Base-by-base conservation (phyloP, 2,888 invertebrate species). In the Parasteatoda lunata region DNA sequence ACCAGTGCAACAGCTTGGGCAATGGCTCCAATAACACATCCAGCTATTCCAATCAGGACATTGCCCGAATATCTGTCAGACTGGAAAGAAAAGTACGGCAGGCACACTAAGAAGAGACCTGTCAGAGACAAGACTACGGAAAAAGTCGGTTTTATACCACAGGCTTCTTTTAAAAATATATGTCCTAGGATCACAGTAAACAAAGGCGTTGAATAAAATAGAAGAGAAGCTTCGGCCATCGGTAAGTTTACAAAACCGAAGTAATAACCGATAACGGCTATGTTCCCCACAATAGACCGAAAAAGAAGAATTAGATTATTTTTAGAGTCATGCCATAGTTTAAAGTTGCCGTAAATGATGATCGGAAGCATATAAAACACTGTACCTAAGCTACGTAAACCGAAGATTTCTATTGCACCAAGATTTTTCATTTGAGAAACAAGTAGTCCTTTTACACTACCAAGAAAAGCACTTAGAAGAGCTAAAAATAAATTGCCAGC, bases 201-300 rank as follows among this genome's bases (percentile, higher is more conserved):
- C 4, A 88, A 48, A 3, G 88, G 88, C 9, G 80, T 77, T 8
- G 84, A 84, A 64, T 84, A 88, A 49, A 88, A 88, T 47, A 88
- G 64, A 5, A 88, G 30, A 11, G 88, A 88, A 5, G 88, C 88
- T 47, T 84, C 84, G 5, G 80, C 84, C 11, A 88, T 77, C 0
- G 88, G 84, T 7, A 88, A 49, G 68, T 84, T 75, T 11, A 79
- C 77, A 52, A 88, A 88, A 6, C 88, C 88, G 48, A 70, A 81
- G 64, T 88, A 88, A 51, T 88, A 88, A 0, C 88, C 80, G 45
- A 65, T 75, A 11, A 88, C 88, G 1, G 88, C 88, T 11, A 88
- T 64, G 30, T 88, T 88, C 4, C 88, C 88, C 5, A 88, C 30
- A 11, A 88, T 49, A 6, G 88, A 80, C 1, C 84, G 70, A 5